These are phyloP conservation scores for Cebidichthys violaceus DNA, from an alignment of 2,113 vertebrate species.

Conservation along the genomic window DNA sequence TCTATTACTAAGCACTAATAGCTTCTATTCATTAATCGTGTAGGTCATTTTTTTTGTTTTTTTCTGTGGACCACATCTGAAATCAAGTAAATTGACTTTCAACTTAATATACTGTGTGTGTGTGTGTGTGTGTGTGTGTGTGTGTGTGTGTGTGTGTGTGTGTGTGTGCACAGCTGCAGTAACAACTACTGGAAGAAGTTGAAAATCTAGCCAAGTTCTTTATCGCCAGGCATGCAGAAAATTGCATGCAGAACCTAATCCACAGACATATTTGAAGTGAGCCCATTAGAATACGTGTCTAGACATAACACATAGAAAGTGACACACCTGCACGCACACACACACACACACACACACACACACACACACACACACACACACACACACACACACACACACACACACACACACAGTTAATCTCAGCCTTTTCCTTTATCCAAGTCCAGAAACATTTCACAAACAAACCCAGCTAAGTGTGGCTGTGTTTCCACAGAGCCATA, in stretches of 20 bases:
- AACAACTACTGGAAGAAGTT: not conserved
- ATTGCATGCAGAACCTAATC: not conserved
- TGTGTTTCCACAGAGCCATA: constrained; percentile 28
- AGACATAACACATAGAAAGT: not conserved
- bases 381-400: not conserved
- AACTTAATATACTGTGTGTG: not conserved
- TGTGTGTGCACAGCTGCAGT: not conserved
- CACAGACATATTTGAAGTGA: not conserved
- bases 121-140: not conserved
- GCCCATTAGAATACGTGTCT: not conserved
- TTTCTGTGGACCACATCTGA: not conserved
- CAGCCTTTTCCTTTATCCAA: constrained; percentile 10
- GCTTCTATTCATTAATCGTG: not conserved
- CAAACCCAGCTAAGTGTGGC: constrained; percentile 34
- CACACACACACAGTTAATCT: constrained; percentile 1
- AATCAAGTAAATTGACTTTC: not conserved
- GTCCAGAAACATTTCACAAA: constrained; percentile 42
- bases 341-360: not conserved
- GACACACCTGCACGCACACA: not conserved
- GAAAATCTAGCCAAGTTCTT: not conserved
- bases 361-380: constrained; percentile 15
- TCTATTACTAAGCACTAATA: not conserved
- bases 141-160: not conserved
- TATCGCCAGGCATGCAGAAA: not conserved
- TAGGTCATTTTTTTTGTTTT: not conserved